These are phyloP conservation scores for Charanyca ferruginea DNA, from an alignment of 2,888 invertebrate species.

Conservation along the genomic window DNA sequence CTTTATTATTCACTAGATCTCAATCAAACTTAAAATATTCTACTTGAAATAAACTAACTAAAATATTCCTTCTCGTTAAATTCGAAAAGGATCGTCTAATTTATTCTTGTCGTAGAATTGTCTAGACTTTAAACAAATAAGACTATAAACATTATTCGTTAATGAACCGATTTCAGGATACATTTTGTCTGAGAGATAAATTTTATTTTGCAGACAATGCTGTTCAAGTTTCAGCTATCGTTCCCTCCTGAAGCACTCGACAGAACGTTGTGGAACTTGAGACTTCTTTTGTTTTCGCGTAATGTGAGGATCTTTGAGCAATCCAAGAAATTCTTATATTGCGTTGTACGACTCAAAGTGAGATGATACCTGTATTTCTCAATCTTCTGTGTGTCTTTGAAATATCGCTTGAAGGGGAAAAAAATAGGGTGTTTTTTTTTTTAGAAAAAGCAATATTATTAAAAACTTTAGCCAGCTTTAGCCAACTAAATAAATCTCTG, in stretches of 20 bases:
- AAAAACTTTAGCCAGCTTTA: neutral
- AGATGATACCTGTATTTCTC: constrained; percentile 34
- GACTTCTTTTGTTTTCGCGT: constrained; percentile 56
- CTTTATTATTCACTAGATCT: constrained; percentile 23
- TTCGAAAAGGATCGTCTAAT: constrained; percentile 4
- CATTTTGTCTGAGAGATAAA: constrained; percentile 25
- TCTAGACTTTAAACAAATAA: constrained; percentile 58
- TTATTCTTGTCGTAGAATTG: constrained; percentile 10
- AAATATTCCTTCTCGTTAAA: constrained; percentile 21
- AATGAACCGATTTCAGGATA: constrained; percentile 50
- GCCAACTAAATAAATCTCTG: too few relatives aligned
- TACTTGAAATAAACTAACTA: neutral
- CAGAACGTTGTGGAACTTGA: constrained; percentile 44
- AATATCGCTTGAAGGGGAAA: neutral
- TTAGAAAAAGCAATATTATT: neutral
- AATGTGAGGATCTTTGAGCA: constrained; percentile 54
- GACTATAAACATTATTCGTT: constrained; percentile 27
- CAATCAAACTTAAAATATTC: constrained; percentile 9
- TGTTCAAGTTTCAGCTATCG: constrained; percentile 44
- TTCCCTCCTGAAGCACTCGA: constrained; percentile 35
- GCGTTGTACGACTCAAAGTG: constrained; percentile 42
- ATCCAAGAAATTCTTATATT: constrained; percentile 57
- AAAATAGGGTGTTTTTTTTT: neutral
- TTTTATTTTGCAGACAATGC: constrained; percentile 34
- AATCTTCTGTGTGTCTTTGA: constrained; percentile 18